Percentiles rank a stretch among this genome's conserved stretches.
These are phyloP conservation scores for Notocelia uddmanniana DNA, from an alignment of 2,888 invertebrate genomes.

Conservation along the genomic window DNA sequence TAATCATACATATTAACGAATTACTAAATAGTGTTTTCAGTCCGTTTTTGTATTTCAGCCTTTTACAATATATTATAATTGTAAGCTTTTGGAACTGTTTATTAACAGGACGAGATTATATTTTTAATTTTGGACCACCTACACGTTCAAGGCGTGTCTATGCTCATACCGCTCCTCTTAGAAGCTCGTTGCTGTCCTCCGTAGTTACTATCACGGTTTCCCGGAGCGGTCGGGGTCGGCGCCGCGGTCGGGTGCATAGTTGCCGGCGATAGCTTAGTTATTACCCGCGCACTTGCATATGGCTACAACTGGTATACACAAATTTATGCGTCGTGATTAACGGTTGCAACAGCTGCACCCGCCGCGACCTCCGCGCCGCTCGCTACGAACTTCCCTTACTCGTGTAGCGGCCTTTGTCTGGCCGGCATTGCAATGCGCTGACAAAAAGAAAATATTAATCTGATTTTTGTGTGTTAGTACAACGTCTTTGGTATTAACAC, in stretches of 20 bases:
- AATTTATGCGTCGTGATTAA: conserved; percentile 50
- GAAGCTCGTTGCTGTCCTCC: conserved; percentile 71
- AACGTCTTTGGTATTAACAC: background rate
- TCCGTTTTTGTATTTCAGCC: conserved; percentile 84
- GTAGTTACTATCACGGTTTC: conserved; percentile 28
- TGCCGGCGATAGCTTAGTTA: conserved; percentile 34
- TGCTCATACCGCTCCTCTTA: conserved; percentile 54
- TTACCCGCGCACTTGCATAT: conserved; percentile 28
- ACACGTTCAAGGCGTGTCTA: conserved; percentile 52
- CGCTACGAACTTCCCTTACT: conserved; percentile 18
- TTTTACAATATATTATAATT: conserved; percentile 76
- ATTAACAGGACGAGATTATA: conserved; percentile 57
- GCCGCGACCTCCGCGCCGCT: conserved; percentile 21
- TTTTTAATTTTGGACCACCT: conserved; percentile 49
- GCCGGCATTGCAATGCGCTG: conserved; percentile 1
- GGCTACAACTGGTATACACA: conserved; percentile 39
- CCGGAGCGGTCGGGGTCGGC: conserved; percentile 9
- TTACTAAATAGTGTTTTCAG: conserved; percentile 76
- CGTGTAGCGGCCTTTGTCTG: conserved; percentile 3
- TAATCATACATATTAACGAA: conserved; percentile 80
- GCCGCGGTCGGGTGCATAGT: background rate
- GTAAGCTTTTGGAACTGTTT: conserved; percentile 82
- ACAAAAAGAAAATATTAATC: background rate
- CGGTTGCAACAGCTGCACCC: conserved; percentile 42
- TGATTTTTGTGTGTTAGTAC: background rate